Percentiles rank a stretch among this genome's conserved stretches.
Conservation (phyloP, 2,113 vertebrate species). For the Montifringilla adamsi region DNA sequence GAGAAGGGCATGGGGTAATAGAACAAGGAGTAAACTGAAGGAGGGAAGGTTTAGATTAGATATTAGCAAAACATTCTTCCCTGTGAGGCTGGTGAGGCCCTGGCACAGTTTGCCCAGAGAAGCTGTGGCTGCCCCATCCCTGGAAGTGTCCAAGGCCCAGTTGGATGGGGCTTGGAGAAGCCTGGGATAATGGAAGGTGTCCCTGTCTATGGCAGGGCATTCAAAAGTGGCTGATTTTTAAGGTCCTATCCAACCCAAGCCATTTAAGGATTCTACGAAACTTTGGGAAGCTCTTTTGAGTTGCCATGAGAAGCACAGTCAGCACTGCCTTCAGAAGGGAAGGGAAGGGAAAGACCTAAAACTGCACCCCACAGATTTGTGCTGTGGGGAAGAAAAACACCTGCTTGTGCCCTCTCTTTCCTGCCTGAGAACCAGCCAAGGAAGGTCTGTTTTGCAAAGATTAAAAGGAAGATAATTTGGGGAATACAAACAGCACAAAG, state of each 20-base stretch:
- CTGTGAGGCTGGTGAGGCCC: background rate
- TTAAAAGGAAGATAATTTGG: background rate
- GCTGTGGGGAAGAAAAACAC: background rate
- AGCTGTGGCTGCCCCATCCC: background rate
- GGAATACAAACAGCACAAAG: background rate
- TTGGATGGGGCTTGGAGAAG: accelerated
- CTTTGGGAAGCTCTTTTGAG: background rate
- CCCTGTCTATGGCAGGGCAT: background rate
- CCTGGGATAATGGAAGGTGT: background rate
- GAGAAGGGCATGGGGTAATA: background rate
- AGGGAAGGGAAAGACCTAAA: background rate
- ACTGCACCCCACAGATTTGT: background rate
- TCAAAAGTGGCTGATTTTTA: background rate
- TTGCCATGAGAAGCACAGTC: accelerated
- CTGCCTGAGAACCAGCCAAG: background rate
- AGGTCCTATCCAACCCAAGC: background rate
- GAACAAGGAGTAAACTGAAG: background rate
- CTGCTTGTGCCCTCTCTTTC: background rate
- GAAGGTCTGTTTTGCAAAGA: background rate
- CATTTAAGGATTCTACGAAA: background rate
- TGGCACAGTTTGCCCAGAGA: background rate
- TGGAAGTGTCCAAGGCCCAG: background rate
- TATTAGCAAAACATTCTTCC: background rate
- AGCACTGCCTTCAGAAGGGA: background rate
- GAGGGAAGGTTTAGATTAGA: background rate